Base-by-base conservation (phyloP, 2,113 vertebrate species). In the Dromaius novaehollandiae region DNA sequence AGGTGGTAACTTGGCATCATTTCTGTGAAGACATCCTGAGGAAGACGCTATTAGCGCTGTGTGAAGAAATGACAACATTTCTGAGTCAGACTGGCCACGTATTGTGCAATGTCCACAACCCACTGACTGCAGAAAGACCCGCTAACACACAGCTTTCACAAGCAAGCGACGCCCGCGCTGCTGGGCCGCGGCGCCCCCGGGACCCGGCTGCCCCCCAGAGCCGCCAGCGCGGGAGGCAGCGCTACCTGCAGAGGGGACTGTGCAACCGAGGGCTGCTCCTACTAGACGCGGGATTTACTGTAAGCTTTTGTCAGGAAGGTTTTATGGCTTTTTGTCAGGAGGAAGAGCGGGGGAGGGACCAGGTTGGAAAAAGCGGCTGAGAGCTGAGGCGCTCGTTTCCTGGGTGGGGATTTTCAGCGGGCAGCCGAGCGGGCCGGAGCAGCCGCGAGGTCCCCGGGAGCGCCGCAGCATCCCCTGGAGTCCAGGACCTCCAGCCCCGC, bases 371-470 rank as follows among this genome's bases (percentile, higher is more conserved):
- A 24, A 38, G 0, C 8, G 30, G 25, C 17, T 3, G 56, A 11
- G 5, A 18, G 51, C 14, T 16, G 19, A 18, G 17, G 30, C 13
- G 38, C 12, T 7, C 21, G 18, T 19, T 9, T 34, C 30, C 69
- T 6, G 16, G 36, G 3, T 1, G 6, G 13, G 60, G 66, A n/a
- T 1, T 1, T 11, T 26, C 9, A 4, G 75, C 24, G 38, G 18
- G 65, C 17, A 25, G 7, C 36, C 1, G 55, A 32, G 3, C 20
- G 15, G 26, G 17, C 7, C 7, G 48, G 34, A n/a, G 20, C 44
- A 66, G 56, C 15, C 11, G 14, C 53, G 13, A 19, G 8, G 36
- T 0, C 7, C 42, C 44, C 42, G 10, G 26, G 14, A 5, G 26
- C 3, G 32, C 46, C 3, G 22, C 46, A 11, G 61, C 76, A 5